Base-by-base conservation (phyloP, 2,797 vertebrate genomes). In the Zenarchopterus dispar region DNA sequence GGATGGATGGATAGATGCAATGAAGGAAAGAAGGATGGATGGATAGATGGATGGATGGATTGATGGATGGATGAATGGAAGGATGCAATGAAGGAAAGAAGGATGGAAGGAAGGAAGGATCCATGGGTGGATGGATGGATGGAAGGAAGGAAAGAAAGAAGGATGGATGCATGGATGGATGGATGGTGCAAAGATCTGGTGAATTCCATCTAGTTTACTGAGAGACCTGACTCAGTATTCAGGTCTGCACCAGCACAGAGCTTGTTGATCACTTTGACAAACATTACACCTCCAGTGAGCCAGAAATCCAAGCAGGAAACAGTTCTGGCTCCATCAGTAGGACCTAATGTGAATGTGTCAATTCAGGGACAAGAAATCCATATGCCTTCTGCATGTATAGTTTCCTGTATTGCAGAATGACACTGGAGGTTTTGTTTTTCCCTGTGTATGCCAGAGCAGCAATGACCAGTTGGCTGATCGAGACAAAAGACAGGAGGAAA, bases 181-280 rank as follows among this genome's bases (percentile, higher is more conserved):
- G 26, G 26, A 28, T 28, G 26, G n/a, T n/a, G n/a, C n/a, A n/a
- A n/a, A n/a, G n/a, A 28, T 26, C 24, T 26, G 24, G 24, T 28
- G 28, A 6, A 28, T 28, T 28, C 11, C 33, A 39, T 39, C 36
- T 64, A 53, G 62, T 81, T 84, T 75, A 74, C 67, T 31, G 56
- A 56, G 59, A 74, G 70, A 77, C 70, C 71, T 85, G 75, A 46
- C 67, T 77, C 60, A 67, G 77, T 83, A 82, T 90, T 89, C 84
- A 67, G 67, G 67, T 63, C 73, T 54, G 73, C 17, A 60, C 78
- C 80, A 79, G 33, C 68, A 61, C 73, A 69, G 72, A 80, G 83
- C 67, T 70, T 68, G 75, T 85, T 91, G 91, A 90, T 92, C 90
- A 52, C 77, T 82, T 81, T 70, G 83, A 88, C 87, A 90, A 90